A percentile compares a stretch with the other conserved stretches of the same genome.
These are phyloP conservation scores for Metallyticus violacea DNA, from an alignment of 2,888 invertebrate species.

Conservation along the genomic window DNA sequence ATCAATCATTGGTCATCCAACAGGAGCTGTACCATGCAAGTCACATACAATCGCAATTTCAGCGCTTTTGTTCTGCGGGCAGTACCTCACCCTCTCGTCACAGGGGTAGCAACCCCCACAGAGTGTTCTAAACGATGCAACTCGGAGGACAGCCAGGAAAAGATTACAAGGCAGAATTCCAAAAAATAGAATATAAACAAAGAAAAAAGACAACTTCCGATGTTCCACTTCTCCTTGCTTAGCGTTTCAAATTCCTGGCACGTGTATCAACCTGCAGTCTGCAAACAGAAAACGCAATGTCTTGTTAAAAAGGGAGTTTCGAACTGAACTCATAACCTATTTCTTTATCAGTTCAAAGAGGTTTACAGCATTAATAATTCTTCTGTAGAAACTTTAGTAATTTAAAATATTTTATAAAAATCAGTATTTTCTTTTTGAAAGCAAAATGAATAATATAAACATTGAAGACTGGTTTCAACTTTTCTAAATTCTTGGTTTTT, in stretches of 20 bases:
- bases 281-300: background rate
- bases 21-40: constrained; percentile 2
- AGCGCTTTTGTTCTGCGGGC: constrained; percentile 21
- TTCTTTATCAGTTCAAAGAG: background rate
- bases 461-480: too few species aligned
- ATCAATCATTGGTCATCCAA: constrained; percentile 26
- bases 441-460: too few species aligned
- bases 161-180: background rate
- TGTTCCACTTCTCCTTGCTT: too few species aligned
- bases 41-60: constrained; percentile 23
- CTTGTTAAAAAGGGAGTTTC: background rate
- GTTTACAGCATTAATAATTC: too few species aligned
- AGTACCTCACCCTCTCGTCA: constrained; percentile 28
- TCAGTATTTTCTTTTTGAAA: too few species aligned
- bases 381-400: too few species aligned
- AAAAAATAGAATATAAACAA: background rate
- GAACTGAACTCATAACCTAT: background rate
- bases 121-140: background rate
- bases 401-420: too few species aligned
- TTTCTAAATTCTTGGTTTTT: too few species aligned
- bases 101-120: constrained; percentile 25
- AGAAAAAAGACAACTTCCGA: background rate
- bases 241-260: background rate
- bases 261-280: background rate
- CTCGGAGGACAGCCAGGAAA: background rate